Percentiles rank a stretch among this genome's conserved stretches.
These are phyloP conservation scores for Rhegmatorhina hoffmannsi DNA, from an alignment of 2,113 vertebrate genomes.

Conservation along the genomic window DNA sequence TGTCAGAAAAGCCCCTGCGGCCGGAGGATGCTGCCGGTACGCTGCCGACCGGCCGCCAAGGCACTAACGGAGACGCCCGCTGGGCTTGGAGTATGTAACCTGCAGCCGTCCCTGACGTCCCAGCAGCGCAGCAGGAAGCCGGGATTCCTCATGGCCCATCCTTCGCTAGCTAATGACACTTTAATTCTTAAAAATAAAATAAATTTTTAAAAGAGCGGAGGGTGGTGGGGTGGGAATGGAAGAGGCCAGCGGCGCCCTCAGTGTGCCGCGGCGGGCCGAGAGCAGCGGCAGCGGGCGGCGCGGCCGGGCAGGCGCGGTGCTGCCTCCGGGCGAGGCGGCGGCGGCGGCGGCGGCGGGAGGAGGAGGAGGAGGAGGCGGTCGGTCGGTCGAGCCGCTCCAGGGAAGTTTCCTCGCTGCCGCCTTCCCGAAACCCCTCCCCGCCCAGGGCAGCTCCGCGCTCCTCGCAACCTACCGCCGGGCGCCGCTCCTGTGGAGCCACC, in stretches of 20 bases:
- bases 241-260: not conserved
- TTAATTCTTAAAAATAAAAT: not conserved
- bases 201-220: not conserved
- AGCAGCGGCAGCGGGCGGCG: not conserved
- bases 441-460: not conserved
- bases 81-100: fast-evolving
- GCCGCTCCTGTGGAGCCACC: not conserved
- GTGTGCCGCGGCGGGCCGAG: not conserved
- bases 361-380: not conserved
- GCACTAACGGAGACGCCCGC: not conserved
- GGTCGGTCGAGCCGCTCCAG: not conserved
- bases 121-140: not conserved
- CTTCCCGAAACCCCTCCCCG: not conserved
- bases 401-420: not conserved
- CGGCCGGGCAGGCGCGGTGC: constrained; percentile 15
- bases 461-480: not conserved
- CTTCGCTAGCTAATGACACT: not conserved
- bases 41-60: not conserved
- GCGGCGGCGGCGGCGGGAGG: not conserved
- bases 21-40: not conserved
- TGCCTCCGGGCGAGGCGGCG: not conserved
- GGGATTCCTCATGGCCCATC: not conserved
- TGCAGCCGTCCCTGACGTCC: not conserved
- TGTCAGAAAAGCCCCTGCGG: not conserved
- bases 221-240: not conserved